Conservation (phyloP, 2,888 invertebrate species). For the Sarcophaga variegata region DNA sequence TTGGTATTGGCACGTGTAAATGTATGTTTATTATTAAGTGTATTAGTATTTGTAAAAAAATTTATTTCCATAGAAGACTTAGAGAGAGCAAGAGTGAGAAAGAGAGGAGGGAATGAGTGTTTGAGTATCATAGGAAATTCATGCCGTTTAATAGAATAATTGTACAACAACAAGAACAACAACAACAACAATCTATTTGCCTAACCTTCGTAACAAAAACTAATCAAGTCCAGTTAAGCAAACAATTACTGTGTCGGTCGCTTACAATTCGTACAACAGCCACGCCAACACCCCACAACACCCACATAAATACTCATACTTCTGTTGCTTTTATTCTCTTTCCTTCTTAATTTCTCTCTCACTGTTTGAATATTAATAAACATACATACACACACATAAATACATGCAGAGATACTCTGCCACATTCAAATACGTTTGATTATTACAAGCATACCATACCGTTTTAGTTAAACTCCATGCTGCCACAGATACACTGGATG, state of each 20-base stretch:
- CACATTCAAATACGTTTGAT: background rate
- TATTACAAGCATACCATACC: too few species aligned
- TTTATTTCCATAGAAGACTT: background rate
- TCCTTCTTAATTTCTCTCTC: background rate
- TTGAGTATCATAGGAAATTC: constrained; percentile 41
- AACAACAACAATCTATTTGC: constrained; percentile 45
- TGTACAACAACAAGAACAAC: constrained; percentile 67
- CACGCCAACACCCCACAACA: background rate
- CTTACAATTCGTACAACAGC: background rate
- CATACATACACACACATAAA: background rate
- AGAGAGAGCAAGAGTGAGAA: background rate
- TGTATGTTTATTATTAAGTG: background rate
- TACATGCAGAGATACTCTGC: background rate
- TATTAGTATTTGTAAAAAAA: constrained; percentile 8
- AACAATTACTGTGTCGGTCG: constrained; percentile 47
- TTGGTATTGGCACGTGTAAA: background rate
- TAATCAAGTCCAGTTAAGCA: constrained; percentile 66
- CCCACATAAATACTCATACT: background rate
- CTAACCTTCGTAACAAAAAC: constrained; percentile 61
- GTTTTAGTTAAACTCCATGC: background rate
- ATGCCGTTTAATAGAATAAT: constrained; percentile 74
- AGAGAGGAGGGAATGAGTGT: background rate
- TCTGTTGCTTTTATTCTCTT: background rate
- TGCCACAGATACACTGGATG: constrained; percentile 17
- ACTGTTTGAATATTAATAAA: background rate